phyloP scores from a whole-genome alignment of 2,113 vertebrate genomes.

The Greenwoodochromis staneri region DNA sequence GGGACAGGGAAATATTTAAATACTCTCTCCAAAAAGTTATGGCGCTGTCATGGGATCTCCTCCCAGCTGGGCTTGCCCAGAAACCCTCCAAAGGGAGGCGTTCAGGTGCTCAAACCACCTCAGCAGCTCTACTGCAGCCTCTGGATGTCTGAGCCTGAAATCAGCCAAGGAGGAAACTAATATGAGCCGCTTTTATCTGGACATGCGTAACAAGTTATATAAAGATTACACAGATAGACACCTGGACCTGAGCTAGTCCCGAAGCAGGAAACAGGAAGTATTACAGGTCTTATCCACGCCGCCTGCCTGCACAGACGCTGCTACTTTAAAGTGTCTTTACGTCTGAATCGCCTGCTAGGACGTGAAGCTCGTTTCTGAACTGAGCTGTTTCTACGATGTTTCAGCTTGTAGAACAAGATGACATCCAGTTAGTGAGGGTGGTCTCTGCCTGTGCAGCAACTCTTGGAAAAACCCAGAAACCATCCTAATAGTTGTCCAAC shows the following conservation, averaged over 20 bases:
- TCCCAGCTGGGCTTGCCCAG: accelerated
- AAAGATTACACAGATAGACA: accelerated
- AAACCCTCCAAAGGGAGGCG: not conserved
- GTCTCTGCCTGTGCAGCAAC: not conserved
- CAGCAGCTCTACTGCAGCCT: accelerated
- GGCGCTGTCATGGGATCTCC: not conserved
- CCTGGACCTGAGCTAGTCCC: not conserved
- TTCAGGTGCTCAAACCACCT: not conserved
- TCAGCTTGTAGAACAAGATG: not conserved
- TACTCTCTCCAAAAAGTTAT: not conserved
- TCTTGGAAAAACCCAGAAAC: not conserved
- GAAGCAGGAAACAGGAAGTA: not conserved
- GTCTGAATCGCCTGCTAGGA: accelerated
- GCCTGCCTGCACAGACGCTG: accelerated
- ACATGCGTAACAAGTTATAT: not conserved
- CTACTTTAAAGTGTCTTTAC: not conserved
- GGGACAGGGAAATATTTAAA: not conserved
- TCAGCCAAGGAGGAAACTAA: not conserved
- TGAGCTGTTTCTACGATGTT: accelerated
- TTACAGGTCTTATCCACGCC: not conserved
- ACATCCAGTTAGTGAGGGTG: not conserved
- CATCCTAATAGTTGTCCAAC: accelerated
- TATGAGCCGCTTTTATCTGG: accelerated
- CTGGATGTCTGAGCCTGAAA: accelerated
- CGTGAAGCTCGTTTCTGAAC: not conserved